phyloP scores from a whole-genome alignment of 2,888 invertebrate species.

The Coelopa pilipes region DNA sequence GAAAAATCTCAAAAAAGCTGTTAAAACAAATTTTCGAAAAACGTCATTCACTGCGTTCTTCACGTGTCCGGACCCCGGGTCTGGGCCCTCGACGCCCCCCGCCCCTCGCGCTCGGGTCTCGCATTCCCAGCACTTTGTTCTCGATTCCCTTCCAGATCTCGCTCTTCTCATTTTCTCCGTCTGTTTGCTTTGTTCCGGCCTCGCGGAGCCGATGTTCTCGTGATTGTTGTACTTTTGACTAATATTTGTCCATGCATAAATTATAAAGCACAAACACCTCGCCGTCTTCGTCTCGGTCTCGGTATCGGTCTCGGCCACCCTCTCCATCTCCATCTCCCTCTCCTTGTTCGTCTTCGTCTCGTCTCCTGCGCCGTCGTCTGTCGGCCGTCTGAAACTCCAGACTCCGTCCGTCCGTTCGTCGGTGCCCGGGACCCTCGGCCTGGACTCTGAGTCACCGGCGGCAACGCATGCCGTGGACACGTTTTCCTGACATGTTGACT shows the following conservation, averaged over 20 bases:
- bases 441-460: neutral
- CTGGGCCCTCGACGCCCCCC: neutral
- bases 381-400: slow-evolving; percentile 10
- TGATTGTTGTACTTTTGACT: neutral
- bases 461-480: slow-evolving; percentile 15
- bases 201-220: neutral
- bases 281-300: neutral
- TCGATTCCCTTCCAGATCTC: too few species aligned
- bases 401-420: slow-evolving; percentile 8
- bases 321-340: neutral
- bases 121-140: neutral
- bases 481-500: slow-evolving; percentile 9
- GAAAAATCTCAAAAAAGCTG: too few species aligned
- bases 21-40: too few species aligned
- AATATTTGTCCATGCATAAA: slow-evolving; percentile 21
- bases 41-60: too few species aligned
- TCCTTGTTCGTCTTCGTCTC: neutral
- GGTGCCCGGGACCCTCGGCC: neutral
- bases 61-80: too few species aligned
- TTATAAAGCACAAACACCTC: slow-evolving; percentile 6
- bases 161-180: too few species aligned
- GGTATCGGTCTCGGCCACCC: neutral
- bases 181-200: neutral
- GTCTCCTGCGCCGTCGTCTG: too few species aligned
- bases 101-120: neutral